phyloP scores from a whole-genome alignment of 2,113 vertebrate species.

The Pipra filicauda region DNA sequence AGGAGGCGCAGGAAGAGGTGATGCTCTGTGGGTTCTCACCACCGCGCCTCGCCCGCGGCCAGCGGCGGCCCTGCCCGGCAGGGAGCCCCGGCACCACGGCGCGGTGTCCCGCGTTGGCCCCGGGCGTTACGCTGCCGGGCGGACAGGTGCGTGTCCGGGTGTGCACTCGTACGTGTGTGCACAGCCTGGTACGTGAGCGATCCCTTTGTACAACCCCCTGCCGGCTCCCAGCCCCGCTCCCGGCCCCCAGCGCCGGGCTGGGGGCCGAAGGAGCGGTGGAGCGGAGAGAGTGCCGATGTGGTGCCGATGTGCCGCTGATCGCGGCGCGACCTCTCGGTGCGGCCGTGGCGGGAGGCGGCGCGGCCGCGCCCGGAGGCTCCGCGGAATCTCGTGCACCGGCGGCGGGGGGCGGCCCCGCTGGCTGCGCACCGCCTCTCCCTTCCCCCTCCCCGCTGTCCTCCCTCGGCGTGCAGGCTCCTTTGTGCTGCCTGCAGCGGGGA shows the following conservation, averaged over 20 bases:
- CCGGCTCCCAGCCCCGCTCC: not conserved
- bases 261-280: not conserved
- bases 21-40: not conserved
- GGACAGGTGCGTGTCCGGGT: not conserved
- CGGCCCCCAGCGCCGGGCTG: too few species aligned
- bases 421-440: not conserved
- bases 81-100: not conserved
- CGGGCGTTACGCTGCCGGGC: not conserved
- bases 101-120: not conserved
- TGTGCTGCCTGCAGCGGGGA: not conserved
- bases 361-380: not conserved
- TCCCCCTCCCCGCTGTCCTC: not conserved
- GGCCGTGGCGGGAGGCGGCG: not conserved
- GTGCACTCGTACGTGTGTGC: not conserved
- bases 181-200: not conserved
- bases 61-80: not conserved
- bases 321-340: not conserved
- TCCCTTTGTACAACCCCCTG: not conserved
- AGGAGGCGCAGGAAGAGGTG: not conserved
- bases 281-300: not conserved
- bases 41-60: not conserved
- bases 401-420: not conserved
- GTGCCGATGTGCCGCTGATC: not conserved
- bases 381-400: not conserved
- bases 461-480: not conserved